A percentile compares a stretch with the other conserved stretches of the same genome.
These are phyloP conservation scores for Aculops lycopersici DNA, from an alignment of 1,140 invertebrate genomes.

Conservation along the genomic window DNA sequence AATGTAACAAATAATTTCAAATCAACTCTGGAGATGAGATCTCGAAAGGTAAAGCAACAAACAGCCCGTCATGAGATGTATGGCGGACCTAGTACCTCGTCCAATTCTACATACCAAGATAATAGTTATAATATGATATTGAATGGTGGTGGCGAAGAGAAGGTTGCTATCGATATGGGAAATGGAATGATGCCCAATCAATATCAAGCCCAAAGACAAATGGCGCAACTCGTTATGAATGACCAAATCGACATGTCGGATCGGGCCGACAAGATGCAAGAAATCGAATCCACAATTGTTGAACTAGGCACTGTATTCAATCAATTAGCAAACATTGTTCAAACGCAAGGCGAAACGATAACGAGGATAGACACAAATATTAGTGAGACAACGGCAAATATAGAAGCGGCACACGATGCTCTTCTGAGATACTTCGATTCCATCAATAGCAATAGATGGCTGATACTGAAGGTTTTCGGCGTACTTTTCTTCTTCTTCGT, in stretches of 20 bases:
- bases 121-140: not conserved
- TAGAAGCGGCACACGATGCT: slow-evolving; percentile 83
- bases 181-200: not conserved
- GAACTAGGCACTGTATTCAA: slow-evolving; percentile 95
- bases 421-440: slow-evolving; percentile 93
- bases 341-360: slow-evolving; percentile 89
- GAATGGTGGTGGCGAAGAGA: not conserved
- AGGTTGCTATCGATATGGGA: not conserved
- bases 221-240: slow-evolving; percentile 6
- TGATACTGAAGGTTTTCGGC: slow-evolving; percentile 98
- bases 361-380: slow-evolving; percentile 81
- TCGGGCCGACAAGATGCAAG: slow-evolving; percentile 87
- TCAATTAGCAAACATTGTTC: slow-evolving; percentile 89
- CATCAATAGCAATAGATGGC: slow-evolving; percentile 80
- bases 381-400: slow-evolving; percentile 72
- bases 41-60: slow-evolving; percentile 81
- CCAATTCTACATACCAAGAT: not conserved
- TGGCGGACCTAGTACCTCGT: too few relatives aligned
- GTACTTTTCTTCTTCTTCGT: slow-evolving; percentile 96
- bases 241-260: slow-evolving; percentile 41
- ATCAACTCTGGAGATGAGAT: slow-evolving; percentile 54
- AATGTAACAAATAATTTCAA: slow-evolving; percentile 90
- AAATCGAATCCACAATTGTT: slow-evolving; percentile 92
- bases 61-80: slow-evolving; percentile 73
- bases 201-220: slow-evolving; percentile 4